Evolutionary conservation across 2,113 vertebrate species (phyloP).

Genomic region (Platysternon megacephalum): DNA sequence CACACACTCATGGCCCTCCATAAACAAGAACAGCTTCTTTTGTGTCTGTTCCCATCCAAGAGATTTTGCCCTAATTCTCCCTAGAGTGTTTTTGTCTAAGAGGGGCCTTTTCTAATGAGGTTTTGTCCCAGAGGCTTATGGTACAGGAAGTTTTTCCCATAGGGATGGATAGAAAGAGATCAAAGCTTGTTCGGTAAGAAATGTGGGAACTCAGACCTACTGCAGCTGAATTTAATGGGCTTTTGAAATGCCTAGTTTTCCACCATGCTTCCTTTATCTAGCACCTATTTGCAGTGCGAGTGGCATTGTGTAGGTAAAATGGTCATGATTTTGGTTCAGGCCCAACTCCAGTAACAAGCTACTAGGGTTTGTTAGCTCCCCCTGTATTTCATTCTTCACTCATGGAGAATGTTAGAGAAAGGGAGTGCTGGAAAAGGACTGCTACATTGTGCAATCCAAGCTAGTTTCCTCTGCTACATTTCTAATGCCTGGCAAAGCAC

Average conservation of each 20-base stretch:
- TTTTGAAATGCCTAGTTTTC: neutral
- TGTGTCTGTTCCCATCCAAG: neutral
- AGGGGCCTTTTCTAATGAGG: constrained; percentile 40
- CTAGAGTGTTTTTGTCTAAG: neutral
- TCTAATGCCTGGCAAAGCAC: neutral
- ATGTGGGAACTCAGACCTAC: neutral
- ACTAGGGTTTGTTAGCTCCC: neutral
- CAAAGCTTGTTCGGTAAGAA: constrained; percentile 52
- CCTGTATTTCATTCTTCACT: neutral
- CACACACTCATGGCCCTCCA: neutral
- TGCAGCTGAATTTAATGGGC: accelerated
- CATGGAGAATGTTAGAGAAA: neutral
- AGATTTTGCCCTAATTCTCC: neutral
- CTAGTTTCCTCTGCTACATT: neutral
- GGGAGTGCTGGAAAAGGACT: neutral
- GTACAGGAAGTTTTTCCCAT: neutral
- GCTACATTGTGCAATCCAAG: neutral
- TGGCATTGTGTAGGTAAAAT: accelerated
- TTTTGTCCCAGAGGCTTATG: neutral
- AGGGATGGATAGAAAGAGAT: constrained; percentile 8
- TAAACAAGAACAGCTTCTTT: constrained; percentile 15
- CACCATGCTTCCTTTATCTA: neutral
- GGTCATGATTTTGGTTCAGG: neutral
- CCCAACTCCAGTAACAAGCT: neutral
- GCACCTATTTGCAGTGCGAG: neutral